Evolutionary conservation across 2,797 vertebrate genomes (phyloP).

Genomic region (Taeniopygia guttata): DNA sequence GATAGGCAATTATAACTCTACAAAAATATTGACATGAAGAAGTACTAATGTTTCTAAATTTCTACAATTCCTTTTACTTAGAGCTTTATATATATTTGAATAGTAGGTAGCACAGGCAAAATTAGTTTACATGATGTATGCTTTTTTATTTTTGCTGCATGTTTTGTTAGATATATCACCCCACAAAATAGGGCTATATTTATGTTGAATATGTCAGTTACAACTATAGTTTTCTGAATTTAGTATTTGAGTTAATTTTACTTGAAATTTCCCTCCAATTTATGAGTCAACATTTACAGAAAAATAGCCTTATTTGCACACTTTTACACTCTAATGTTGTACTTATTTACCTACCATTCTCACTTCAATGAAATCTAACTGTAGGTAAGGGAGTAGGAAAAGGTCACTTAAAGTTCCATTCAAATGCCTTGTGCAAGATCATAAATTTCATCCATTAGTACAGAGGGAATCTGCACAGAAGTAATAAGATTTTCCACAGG

Average conservation of each 20-base stretch:
- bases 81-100: conserved; percentile 12
- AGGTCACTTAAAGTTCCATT: neutral
- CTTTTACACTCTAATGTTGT: neutral
- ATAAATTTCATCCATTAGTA: neutral
- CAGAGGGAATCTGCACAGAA: neutral
- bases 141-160: neutral
- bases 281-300: neutral
- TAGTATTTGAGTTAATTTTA: neutral
- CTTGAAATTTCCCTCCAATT: neutral
- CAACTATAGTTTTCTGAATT: neutral
- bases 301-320: neutral
- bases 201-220: neutral
- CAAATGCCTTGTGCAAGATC: neutral
- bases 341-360: neutral
- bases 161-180: neutral
- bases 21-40: conserved; percentile 66
- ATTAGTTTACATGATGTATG: neutral
- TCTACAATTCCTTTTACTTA: conserved; percentile 35
- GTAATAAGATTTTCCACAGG: neutral
- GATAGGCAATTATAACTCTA: conserved; percentile 60
- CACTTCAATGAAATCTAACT: neutral
- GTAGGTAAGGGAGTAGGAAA: neutral
- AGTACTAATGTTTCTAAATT: conserved; percentile 9
- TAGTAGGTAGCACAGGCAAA: neutral
- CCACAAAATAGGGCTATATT: neutral